Percentiles rank a stretch among this genome's conserved stretches.
These are phyloP conservation scores for human DNA, from an alignment of 2,113 vertebrate genomes.

Conservation along the genomic window DNA sequence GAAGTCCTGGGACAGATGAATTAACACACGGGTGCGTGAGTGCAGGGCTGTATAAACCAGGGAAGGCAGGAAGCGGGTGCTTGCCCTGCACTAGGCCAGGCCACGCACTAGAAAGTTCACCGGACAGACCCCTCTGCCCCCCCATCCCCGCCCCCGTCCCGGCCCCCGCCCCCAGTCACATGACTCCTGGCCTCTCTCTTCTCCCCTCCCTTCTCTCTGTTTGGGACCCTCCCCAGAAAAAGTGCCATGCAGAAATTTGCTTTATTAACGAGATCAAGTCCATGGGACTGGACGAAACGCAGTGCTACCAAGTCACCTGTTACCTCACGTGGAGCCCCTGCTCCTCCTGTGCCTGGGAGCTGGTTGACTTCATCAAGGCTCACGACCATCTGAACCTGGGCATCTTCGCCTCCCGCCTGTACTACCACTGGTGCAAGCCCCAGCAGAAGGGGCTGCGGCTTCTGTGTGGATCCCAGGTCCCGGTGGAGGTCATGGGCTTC, in stretches of 20 bases:
- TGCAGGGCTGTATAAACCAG: neutral
- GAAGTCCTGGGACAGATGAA: neutral
- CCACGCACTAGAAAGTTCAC: neutral
- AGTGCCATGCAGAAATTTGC: neutral
- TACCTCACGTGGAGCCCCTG: constrained; percentile 66
- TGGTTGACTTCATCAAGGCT: rapidly evolving
- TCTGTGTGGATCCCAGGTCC: rapidly evolving
- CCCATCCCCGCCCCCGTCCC: too few relatives aligned
- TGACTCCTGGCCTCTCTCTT: neutral
- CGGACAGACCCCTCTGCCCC: neutral
- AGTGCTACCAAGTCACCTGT: constrained; percentile 29
- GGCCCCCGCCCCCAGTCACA: neutral
- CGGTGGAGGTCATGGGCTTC: neutral
- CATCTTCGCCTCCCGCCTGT: constrained; percentile 26
- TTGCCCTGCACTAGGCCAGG: neutral
- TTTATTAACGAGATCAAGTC: neutral
- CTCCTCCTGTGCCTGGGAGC: rapidly evolving
- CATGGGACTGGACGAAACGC: rapidly evolving
- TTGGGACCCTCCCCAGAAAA: neutral
- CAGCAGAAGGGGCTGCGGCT: neutral
- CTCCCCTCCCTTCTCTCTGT: neutral
- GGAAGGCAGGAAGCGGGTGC: neutral
- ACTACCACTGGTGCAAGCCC: neutral
- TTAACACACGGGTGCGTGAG: neutral
- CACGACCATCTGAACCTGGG: neutral